Conservation (phyloP, 2,888 invertebrate species). For the Lasioglossum leucozonium region DNA sequence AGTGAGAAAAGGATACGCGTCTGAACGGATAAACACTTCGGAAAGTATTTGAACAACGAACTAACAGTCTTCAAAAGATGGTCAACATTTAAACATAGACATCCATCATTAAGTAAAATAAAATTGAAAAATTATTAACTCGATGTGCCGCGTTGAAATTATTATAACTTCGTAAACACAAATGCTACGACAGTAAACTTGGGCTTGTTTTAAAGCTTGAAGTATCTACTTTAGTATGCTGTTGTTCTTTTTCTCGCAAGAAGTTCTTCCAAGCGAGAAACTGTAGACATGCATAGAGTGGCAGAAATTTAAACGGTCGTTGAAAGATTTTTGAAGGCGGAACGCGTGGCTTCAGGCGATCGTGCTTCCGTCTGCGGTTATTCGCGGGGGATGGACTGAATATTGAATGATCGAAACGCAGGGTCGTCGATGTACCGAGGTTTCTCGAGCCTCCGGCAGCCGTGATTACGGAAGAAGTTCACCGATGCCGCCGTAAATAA, state of each 20-base stretch:
- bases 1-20: slow-evolving; percentile 22
- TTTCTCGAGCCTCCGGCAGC: neutral
- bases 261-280: too few relatives aligned
- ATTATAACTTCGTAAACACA: too few relatives aligned
- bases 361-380: slow-evolving; percentile 25
- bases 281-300: too few relatives aligned
- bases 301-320: too few relatives aligned
- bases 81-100: neutral
- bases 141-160: too few relatives aligned
- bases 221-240: too few relatives aligned
- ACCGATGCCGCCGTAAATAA: slow-evolving; percentile 50
- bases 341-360: neutral
- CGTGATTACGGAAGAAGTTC: slow-evolving; percentile 23
- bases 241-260: too few relatives aligned
- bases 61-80: neutral
- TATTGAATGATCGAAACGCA: neutral
- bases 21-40: neutral
- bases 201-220: too few relatives aligned
- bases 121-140: too few relatives aligned
- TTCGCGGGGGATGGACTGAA: neutral
- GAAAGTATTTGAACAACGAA: neutral
- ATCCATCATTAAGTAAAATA: too few relatives aligned
- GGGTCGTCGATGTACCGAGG: neutral
- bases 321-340: too few relatives aligned
- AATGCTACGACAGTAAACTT: too few relatives aligned